Base-by-base conservation (phyloP, 1,140 invertebrate genomes). In the Bradynema listronoti region DNA sequence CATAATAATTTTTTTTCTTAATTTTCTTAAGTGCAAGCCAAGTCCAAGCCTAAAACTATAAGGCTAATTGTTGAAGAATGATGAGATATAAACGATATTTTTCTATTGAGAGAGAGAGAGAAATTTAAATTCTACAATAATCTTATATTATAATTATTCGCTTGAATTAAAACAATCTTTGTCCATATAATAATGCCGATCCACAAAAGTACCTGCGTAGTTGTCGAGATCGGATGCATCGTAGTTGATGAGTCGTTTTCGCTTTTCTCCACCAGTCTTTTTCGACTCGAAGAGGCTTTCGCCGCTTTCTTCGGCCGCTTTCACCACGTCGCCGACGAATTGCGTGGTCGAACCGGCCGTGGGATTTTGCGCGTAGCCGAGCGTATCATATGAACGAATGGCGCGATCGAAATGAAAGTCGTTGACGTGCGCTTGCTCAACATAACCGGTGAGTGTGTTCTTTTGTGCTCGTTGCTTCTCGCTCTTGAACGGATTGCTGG, bases 321-420 rank as follows among this genome's bases (percentile, higher is more conserved):
- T 73, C 49, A 65, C 58, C 30, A 63, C 59, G 50, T 78, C 60
- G 1, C 77, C 75, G 41, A 77, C 43, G 42, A 69, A 74, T 25
- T 50, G 27, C 14, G 36, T 69, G 34, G 82, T 81, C 27, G 81
- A 82, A 73, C 89, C 88, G 6, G 89, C 86, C 4, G 89, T 88
- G 0, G 92, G 92, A 83, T 96, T 91, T 47, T 93, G 77, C 1
- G 92, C 91, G 83, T 91, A 94, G n/a, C 91, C 86, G n/a, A 78
- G 68, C 29, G 76, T 78, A 33, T 81, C 73, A 63, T 98, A 99
- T 9, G 91, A 97, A 76, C 91, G 83, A 63, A 94, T 83, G 77
- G 99, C 92, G 78, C 90, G 92, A 81, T 99, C 94, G 85, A 99
- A 99, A 69, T 96, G 88, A 80, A 97, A 98, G 71, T 90, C 88